Base-by-base conservation (phyloP, 2,113 vertebrate species). In the Hippocampus comes region DNA sequence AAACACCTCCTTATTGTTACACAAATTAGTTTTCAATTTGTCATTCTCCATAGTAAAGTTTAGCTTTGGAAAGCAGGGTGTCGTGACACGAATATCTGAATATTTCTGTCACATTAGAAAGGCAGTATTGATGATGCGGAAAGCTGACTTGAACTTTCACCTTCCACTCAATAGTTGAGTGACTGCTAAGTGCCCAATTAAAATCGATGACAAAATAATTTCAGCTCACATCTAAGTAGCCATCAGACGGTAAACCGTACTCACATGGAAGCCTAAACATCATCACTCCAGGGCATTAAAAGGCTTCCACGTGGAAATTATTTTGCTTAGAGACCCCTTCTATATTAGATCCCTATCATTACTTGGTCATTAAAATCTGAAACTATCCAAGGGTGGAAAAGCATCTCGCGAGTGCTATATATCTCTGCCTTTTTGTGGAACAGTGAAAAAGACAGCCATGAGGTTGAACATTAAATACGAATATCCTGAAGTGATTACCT, bases 141-240 rank as follows among this genome's bases (percentile, higher is more conserved):
- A 84, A 75, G 55, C 42, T 67, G 21, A 43, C 72, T 53, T 1
- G 14, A 55, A 53, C 70, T 48, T 15, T 49, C 27, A 76, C 14
- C 56, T 75, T 43, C 43, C 65, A 34, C 70, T 81, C 67, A 74
- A 12, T 78, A 78, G 71, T 79, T 82, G 59, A 77, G 43, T 71
- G 55, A 61, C 48, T 74, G 76, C 75, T 79, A 79, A 87, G 75
- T 80, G 75, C 75, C 65, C 48, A 48, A 67, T 84, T 51, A 30
- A 48, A 48, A 66, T 84, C 81, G 66, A 83, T 9, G 61, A 18
- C 4, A 9, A 74, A 82, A 4, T 9, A 71, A 67, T 63, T 69
- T 60, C 81, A 68, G 72, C 63, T 75, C 69, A 59, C 51, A 81
- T 8, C 61, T 51, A n/a, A 81, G 74, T 76, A 79, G 78, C 73